phyloP scores from a whole-genome alignment of 1,140 invertebrate species.

The Cherax destructor region DNA sequence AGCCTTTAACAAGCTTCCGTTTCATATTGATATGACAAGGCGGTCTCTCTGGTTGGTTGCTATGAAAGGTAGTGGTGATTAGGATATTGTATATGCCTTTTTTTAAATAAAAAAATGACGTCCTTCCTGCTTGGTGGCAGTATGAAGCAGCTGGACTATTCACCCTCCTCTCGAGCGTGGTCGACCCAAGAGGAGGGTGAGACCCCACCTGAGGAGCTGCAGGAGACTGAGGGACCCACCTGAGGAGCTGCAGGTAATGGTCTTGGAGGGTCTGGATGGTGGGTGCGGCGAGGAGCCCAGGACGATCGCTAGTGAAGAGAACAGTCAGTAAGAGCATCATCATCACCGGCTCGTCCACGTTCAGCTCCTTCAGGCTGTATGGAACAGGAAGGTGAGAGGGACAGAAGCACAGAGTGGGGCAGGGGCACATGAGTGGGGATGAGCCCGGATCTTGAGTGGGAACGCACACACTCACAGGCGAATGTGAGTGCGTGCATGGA shows the following conservation, averaged over 20 bases:
- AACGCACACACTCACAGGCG: background rate
- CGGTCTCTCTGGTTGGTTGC: no score
- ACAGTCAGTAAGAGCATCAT: constrained; percentile 51
- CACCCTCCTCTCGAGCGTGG: no score
- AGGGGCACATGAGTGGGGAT: background rate
- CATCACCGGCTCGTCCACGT: constrained; percentile 54
- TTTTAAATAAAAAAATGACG: no score
- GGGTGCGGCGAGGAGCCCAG: background rate
- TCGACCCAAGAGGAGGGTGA: no score
- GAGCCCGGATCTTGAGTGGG: background rate
- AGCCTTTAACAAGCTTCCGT: no score
- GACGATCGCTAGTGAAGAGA: constrained; percentile 45
- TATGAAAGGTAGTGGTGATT: no score
- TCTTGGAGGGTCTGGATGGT: constrained; percentile 35
- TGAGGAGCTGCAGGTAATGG: constrained; percentile 36
- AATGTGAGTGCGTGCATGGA: background rate
- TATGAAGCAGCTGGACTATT: no score
- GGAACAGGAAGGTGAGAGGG: background rate
- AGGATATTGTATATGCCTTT: no score
- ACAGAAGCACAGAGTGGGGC: background rate
- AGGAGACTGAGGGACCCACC: background rate
- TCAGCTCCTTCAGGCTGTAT: constrained; percentile 38
- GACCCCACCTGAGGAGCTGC: no score
- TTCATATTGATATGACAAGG: no score
- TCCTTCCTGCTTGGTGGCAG: no score